Conservation (phyloP, 2,888 invertebrate species). For the Eulithis testata region DNA sequence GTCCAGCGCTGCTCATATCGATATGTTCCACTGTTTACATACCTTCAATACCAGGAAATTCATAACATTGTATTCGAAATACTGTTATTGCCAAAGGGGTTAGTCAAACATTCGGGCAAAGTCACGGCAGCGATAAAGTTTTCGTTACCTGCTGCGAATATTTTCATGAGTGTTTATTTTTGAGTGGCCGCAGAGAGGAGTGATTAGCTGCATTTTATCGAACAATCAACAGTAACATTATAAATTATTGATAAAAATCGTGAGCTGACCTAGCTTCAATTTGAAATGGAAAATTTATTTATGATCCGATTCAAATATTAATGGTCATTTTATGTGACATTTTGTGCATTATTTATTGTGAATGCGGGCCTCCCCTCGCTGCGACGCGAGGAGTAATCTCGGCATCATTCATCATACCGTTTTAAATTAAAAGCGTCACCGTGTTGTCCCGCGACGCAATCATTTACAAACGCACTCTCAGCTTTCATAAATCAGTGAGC, state of each 20-base stretch:
- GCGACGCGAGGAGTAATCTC: constrained; percentile 26
- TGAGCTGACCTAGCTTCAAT: not conserved
- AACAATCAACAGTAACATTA: not conserved
- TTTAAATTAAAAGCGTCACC: constrained; percentile 72
- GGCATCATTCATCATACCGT: constrained; percentile 63
- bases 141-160: not conserved
- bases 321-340: constrained; percentile 30
- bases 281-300: constrained; percentile 22
- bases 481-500: constrained; percentile 53
- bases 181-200: no score
- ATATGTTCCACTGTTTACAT: constrained; percentile 33
- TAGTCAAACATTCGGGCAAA: constrained; percentile 1
- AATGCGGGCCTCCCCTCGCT: constrained; percentile 28
- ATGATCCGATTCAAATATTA: constrained; percentile 28
- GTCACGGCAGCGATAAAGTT: not conserved
- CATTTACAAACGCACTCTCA: constrained; percentile 58
- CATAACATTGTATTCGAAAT: constrained; percentile 24
- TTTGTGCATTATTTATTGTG: constrained; percentile 32
- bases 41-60: constrained; percentile 23
- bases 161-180: not conserved
- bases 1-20: constrained; percentile 32
- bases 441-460: constrained; percentile 57
- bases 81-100: constrained; percentile 5
- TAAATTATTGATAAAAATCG: not conserved
- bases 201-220: not conserved